These are phyloP conservation scores for Steinernema hermaphroditum DNA, from an alignment of 2,888 invertebrate genomes.

Conservation along the genomic window DNA sequence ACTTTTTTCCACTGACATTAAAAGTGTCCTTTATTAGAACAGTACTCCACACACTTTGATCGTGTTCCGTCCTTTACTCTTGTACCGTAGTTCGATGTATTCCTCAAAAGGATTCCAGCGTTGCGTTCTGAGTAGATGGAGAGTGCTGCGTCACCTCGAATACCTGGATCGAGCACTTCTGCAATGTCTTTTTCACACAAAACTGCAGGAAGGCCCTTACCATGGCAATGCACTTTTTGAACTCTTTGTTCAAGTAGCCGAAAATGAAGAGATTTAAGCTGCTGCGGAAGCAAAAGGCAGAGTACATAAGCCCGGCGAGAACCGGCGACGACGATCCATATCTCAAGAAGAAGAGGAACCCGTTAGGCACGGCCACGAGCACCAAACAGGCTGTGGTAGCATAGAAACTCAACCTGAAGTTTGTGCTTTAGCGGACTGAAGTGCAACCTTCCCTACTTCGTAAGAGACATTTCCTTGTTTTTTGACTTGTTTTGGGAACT, in stretches of 20 bases:
- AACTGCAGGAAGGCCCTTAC: not conserved
- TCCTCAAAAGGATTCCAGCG: too few relatives aligned
- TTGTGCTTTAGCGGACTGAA: too few relatives aligned
- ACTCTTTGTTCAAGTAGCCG: not conserved
- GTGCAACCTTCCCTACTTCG: too few relatives aligned
- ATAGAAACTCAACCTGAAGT: not conserved
- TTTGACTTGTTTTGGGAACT: not conserved
- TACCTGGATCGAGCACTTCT: not conserved
- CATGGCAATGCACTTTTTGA: not conserved
- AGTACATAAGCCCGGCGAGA: not conserved
- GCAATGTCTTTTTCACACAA: not conserved
- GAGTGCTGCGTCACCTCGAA: not conserved
- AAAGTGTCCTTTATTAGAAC: too few relatives aligned
- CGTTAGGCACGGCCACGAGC: not conserved
- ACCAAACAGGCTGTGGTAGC: not conserved
- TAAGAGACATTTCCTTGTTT: too few relatives aligned
- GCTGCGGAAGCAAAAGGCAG: not conserved
- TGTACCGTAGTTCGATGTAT: too few relatives aligned
- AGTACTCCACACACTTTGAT: too few relatives aligned
- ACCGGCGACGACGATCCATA: not conserved
- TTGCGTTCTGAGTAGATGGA: too few relatives aligned
- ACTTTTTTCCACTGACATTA: too few relatives aligned
- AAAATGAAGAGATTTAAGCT: conserved; percentile 3
- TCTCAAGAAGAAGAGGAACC: not conserved
- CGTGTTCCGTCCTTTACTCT: too few relatives aligned